Base-by-base conservation (phyloP, 2,888 invertebrate genomes). In the Dynastes hyllus region DNA sequence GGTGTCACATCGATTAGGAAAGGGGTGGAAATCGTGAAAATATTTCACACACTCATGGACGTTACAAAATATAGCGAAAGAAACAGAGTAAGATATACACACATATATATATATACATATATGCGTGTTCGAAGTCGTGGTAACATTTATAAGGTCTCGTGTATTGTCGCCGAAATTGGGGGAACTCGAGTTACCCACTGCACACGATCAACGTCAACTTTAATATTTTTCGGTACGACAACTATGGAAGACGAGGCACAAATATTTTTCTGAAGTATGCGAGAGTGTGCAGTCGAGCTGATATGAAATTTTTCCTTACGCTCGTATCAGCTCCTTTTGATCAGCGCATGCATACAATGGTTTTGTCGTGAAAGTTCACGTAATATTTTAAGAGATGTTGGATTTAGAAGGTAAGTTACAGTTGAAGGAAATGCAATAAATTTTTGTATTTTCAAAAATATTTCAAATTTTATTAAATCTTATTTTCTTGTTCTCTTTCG, bases 1-100 rank as follows among this genome's bases (percentile, higher is more conserved):
- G 11, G 63, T 63, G 63, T 63, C 63, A 63, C 63, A 63, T 63
- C 63, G 63, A 63, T 63, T 63, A 63, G 29, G 63, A 63, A 32
- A 32, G 63, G 61, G 63, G 29, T 29, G 63, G 13, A 32, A 63
- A 63, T 32, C 32, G 63, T 63, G 63, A 63, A 63, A 63, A 63
- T 32, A 63, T 63, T 63, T 63, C 32, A 29, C 63, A 63, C 63
- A 63, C 61, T 61, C 61, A 61, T 61, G 61, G 22, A 27, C 63
- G 63, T 27, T 63, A 63, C 63, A 32, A 63, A 63, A 29, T 13
- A 32, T 27, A 32, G 63, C 63, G 32, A 63, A 29, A 29, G 63
- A 63, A 63, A 63, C 29, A 32, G 63, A 29, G 9, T 45, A 9
- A 45, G 9, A 8, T 45, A 45, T 8, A 45, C 45, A 2, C 45